phyloP scores from a whole-genome alignment of 2,888 invertebrate genomes.

The Troides aeacus region DNA sequence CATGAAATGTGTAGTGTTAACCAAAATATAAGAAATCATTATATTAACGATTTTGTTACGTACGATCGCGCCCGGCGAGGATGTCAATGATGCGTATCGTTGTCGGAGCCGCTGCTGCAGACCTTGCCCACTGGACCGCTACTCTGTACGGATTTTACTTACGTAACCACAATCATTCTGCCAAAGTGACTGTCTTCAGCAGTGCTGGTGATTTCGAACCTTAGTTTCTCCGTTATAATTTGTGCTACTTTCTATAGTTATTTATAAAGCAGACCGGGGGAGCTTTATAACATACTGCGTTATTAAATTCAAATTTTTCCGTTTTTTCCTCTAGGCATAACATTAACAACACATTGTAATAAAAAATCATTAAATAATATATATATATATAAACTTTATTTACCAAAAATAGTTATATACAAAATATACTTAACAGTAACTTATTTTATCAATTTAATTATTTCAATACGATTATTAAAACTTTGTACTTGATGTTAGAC shows the following conservation, averaged over 20 bases:
- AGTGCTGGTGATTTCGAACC: conserved; percentile 4
- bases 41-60: conserved; percentile 59
- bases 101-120: conserved; percentile 57
- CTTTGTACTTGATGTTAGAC: background rate
- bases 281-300: background rate
- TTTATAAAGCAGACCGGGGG: background rate
- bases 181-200: conserved; percentile 4
- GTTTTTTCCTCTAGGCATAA: background rate
- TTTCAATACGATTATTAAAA: background rate
- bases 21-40: too few relatives aligned
- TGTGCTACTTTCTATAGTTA: conserved; percentile 10
- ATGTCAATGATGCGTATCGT: conserved; percentile 65
- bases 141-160: conserved; percentile 46
- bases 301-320: background rate
- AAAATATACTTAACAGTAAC: too few relatives aligned
- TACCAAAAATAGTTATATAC: too few relatives aligned
- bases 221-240: conserved; percentile 10
- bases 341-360: background rate
- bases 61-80: conserved; percentile 64
- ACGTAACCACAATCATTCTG: conserved; percentile 41
- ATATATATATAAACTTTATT: too few relatives aligned
- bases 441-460: background rate
- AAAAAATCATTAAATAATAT: too few relatives aligned
- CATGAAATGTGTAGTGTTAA: too few relatives aligned
- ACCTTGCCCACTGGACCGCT: conserved; percentile 48